Base-by-base conservation (phyloP, 2,797 vertebrate species). In the Notoglanidium macrostoma region DNA sequence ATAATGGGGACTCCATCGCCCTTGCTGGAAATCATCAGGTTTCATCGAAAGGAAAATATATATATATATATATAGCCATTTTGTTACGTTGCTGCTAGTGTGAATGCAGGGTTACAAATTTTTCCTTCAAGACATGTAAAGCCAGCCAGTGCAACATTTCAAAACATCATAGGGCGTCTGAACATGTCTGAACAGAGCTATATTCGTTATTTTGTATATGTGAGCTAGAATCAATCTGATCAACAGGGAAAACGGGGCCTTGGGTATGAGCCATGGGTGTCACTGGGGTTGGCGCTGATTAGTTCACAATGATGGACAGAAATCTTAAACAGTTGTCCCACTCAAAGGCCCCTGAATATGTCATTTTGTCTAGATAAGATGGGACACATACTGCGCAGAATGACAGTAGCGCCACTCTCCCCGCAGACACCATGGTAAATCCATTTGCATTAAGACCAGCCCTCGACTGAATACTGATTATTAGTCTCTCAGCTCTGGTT, bases 401-500 rank as follows among this genome's bases (percentile, higher is more conserved):
- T 86, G 79, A 83, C 84, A 77, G 87, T 51, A 40, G 68, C 65
- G n/a, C 65, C 78, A 29, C 11, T n/a, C 21, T 63, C 61, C 72
- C 51, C n/a, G 26, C 80, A 85, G 51, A 81, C 51, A 85, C 81
- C 74, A 32, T 55, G 86, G 49, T 68, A 84, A 90, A 90, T 87
- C 74, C 70, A 55, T 32, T 85, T 80, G n/a, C 51, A 85, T 85
- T 88, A 85, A 87, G 80, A 61, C 70, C 81, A 85, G 65, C 55
- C 68, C 40, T 65, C 51, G 29, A 65, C 78, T 32, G 78, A 86
- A 89, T 70, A 85, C 86, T 78, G 63, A 88, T 83, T 77, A 83
- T 51, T 26, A 40, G 26, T 67, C 78, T 70, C 84, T 83, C 49
- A 15, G 40, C 40, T 76, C 84, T 85, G 54, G 49, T 83, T 86